phyloP scores from a whole-genome alignment of 1,140 invertebrate species.

The Diprion similis region DNA sequence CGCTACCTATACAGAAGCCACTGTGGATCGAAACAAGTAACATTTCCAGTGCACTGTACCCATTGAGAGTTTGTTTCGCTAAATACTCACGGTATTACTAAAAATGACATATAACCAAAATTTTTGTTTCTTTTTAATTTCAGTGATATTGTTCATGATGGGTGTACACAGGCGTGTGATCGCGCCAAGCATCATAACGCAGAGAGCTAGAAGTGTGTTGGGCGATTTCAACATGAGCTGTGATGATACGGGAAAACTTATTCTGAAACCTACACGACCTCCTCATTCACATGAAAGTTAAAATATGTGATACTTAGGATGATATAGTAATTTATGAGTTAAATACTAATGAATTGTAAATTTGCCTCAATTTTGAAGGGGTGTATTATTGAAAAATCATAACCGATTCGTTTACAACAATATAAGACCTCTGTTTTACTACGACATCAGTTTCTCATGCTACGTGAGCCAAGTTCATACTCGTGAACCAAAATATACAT shows the following conservation, averaged over 20 bases:
- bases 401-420: too few relatives aligned
- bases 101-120: slow-evolving; percentile 19
- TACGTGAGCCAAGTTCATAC: too few relatives aligned
- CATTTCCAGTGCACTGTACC: background rate
- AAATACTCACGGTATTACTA: background rate
- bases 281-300: slow-evolving; percentile 56
- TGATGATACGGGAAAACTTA: slow-evolving; percentile 93
- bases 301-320: slow-evolving; percentile 6
- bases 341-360: too few relatives aligned
- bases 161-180: slow-evolving; percentile 96
- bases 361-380: too few relatives aligned
- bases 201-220: slow-evolving; percentile 85
- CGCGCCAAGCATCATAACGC: slow-evolving; percentile 94
- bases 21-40: too few relatives aligned
- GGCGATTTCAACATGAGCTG: slow-evolving; percentile 98
- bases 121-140: slow-evolving; percentile 50
- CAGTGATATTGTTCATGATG: slow-evolving; percentile 86
- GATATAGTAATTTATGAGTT: too few relatives aligned
- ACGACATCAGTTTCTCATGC: too few relatives aligned
- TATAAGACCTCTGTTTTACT: too few relatives aligned
- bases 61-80: background rate
- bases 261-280: slow-evolving; percentile 76
- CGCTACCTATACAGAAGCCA: too few relatives aligned
- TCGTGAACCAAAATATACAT: too few relatives aligned
- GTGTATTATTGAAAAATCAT: too few relatives aligned